Evolutionary conservation across 2,113 vertebrate species (phyloP), one percentile per base, ranked within the genome.

Genomic region (Glaucidium brasilianum): DNA sequence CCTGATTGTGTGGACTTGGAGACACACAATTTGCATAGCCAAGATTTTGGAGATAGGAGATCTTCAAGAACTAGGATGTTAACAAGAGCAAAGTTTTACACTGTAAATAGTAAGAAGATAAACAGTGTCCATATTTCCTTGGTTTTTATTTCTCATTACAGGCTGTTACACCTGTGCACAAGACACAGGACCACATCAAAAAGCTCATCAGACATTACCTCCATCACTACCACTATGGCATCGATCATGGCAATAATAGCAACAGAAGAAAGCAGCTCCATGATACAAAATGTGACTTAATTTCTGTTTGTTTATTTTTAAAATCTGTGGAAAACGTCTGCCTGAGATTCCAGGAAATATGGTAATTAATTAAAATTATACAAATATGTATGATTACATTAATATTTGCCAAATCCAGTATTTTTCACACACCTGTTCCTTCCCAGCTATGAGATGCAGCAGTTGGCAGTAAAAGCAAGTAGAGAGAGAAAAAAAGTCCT

Each of bases 341-440:
- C 35, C 86, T 72, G 29, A 77, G 26, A 80, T 69, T 35, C 13
- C 22, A 88, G 26, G 4, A 90, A 91, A 88, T 29, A 74, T 10
- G 26, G 37, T 30, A 85, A 85, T 80, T 88, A 88, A 83, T 86
- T 84, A 59, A 67, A 85, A 78, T 52, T 68, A 91, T 49, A 93
- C 39, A 76, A 58, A 79, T 68, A 47, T 2, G 7, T 67, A 50
- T 68, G 47, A 94, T 39, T 80, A 52, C 86, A 81, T 20, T 11
- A 85, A 4, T 90, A 85, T 76, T 90, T 96, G 69, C 85, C 85
- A 90, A 75, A 87, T 2, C 23, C 58, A 23, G 30, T 60, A 78
- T 91, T 96, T 88, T 89, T 91, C 86, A 89, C 47, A 72, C 69
- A 96, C 47, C 73, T 96, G 83, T 75, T 97, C 59, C 71, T 86